Evolutionary conservation across 2,113 vertebrate genomes (phyloP).

Genomic region (Passer domesticus): DNA sequence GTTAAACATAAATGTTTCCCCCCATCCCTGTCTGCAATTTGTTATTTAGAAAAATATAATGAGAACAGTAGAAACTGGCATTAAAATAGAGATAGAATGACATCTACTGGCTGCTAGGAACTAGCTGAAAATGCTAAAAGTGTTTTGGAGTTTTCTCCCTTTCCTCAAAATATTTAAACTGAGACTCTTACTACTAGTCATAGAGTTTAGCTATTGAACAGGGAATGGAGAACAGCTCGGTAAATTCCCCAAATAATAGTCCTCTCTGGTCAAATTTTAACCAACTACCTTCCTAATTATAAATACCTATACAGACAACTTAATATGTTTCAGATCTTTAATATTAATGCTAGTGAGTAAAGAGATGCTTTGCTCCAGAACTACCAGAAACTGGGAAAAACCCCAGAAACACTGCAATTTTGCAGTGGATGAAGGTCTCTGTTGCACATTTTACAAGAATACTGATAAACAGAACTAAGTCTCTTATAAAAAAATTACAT

Average conservation of each 20-base stretch:
- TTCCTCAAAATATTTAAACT: constrained; percentile 4
- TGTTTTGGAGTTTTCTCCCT: background rate
- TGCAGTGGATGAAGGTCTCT: background rate
- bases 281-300: background rate
- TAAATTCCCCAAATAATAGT: background rate
- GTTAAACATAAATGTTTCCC: constrained; percentile 24
- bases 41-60: constrained; percentile 27
- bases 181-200: background rate
- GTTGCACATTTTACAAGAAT: background rate
- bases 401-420: background rate
- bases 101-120: constrained; percentile 69
- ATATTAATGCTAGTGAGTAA: background rate
- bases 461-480: background rate
- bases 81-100: constrained; percentile 72
- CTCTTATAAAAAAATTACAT: background rate
- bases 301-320: background rate
- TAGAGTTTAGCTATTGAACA: background rate
- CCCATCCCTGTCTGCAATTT: background rate
- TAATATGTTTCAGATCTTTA: background rate
- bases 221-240: background rate
- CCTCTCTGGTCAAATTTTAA: background rate
- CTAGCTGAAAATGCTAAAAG: background rate
- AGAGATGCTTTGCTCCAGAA: background rate
- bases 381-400: background rate
- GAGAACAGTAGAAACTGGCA: background rate